Percentiles rank a stretch among this genome's conserved stretches.
Evolutionary conservation across 2,888 invertebrate species (phyloP).

Genomic region (Linnaemya vulpina): DNA sequence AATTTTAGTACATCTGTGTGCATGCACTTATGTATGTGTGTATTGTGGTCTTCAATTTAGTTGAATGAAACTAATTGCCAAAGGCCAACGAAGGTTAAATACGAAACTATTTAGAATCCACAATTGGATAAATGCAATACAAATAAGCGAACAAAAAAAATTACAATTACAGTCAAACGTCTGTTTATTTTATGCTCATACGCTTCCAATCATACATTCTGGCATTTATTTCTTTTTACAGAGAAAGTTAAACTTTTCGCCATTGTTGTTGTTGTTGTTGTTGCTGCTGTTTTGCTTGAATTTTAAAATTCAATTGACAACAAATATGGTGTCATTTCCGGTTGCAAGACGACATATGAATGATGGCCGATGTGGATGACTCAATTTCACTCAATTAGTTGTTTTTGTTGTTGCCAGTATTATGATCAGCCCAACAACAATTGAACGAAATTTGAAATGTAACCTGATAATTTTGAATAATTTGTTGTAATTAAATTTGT

Average conservation of each 20-base stretch:
- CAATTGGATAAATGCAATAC: slow-evolving; percentile 68
- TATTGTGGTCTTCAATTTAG: slow-evolving; percentile 52
- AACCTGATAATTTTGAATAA: slow-evolving; percentile 25
- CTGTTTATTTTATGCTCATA: background rate
- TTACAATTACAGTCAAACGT: slow-evolving; percentile 6
- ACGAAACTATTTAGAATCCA: slow-evolving; percentile 77
- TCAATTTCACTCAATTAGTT: slow-evolving; percentile 61
- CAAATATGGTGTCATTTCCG: slow-evolving; percentile 68
- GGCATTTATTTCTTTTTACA: slow-evolving; percentile 36
- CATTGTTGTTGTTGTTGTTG: slow-evolving; percentile 5
- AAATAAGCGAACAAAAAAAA: slow-evolving; percentile 14
- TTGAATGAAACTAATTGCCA: slow-evolving; percentile 74
- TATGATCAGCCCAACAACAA: slow-evolving; percentile 35
- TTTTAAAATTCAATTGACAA: slow-evolving; percentile 57
- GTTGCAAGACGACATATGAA: slow-evolving; percentile 41
- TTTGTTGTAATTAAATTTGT: slow-evolving; percentile 36
- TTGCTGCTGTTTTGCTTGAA: slow-evolving; percentile 17
- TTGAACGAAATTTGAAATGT: slow-evolving; percentile 40
- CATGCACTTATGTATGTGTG: background rate
- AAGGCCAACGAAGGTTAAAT: slow-evolving; percentile 82
- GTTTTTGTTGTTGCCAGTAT: slow-evolving; percentile 22
- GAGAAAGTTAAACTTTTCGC: slow-evolving; percentile 61
- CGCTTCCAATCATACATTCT: slow-evolving; percentile 19
- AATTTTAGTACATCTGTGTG: background rate
- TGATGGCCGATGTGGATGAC: slow-evolving; percentile 52